phyloP scores from a whole-genome alignment of 1,140 invertebrate genomes.

The Drosophila parabipectinata region DNA sequence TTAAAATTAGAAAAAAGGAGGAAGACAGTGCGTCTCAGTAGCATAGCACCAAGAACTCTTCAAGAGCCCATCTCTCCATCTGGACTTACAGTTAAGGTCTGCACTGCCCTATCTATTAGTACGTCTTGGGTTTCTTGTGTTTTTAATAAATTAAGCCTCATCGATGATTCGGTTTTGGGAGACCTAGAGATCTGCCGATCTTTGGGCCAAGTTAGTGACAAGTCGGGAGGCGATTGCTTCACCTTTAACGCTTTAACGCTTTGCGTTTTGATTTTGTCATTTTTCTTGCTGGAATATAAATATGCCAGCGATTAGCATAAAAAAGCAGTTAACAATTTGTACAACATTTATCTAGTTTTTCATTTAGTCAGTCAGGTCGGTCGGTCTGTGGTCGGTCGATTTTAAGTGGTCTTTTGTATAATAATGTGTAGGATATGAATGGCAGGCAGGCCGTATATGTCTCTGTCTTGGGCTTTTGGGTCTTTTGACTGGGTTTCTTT shows the following conservation, averaged over 20 bases:
- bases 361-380: slow-evolving; percentile 30
- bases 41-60: background rate
- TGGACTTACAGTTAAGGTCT: background rate
- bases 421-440: slow-evolving; percentile 65
- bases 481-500: background rate
- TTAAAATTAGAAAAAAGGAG: background rate
- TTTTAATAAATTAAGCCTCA: slow-evolving; percentile 48
- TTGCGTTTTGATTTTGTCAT: slow-evolving; percentile 77
- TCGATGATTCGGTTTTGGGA: slow-evolving; percentile 20
- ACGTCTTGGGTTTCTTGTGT: slow-evolving; percentile 17
- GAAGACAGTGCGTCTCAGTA: slow-evolving; percentile 21
- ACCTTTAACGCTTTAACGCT: slow-evolving; percentile 55
- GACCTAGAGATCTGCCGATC: background rate
- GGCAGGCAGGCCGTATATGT: slow-evolving; percentile 47
- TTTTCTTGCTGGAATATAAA: slow-evolving; percentile 69
- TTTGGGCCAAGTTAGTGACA: slow-evolving; percentile 38
- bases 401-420: slow-evolving; percentile 77
- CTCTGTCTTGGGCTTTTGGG: slow-evolving; percentile 26
- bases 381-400: slow-evolving; percentile 1
- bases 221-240: slow-evolving; percentile 45
- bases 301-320: slow-evolving; percentile 77
- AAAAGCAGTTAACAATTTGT: slow-evolving; percentile 83
- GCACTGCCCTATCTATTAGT: slow-evolving; percentile 34
- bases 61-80: background rate
- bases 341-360: slow-evolving; percentile 82